phyloP scores from a whole-genome alignment of 2,113 vertebrate genomes.

The Cheirogaleus medius region DNA sequence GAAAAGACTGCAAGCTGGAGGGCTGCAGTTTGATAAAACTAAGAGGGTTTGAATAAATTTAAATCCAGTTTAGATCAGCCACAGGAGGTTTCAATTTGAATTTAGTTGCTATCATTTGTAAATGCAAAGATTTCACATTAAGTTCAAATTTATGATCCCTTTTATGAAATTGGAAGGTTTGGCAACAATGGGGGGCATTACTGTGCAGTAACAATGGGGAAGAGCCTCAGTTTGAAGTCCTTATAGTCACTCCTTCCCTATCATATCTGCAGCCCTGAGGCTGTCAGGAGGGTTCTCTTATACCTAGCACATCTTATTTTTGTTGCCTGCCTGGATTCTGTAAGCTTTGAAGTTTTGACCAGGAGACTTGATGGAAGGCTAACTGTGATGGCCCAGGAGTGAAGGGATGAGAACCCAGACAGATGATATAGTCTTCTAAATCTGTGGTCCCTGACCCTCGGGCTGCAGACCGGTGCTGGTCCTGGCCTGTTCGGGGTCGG shows the following conservation, averaged over 20 bases:
- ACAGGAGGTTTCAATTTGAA: neutral
- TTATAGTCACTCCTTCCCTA: no score
- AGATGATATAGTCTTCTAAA: neutral
- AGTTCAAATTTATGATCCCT: neutral
- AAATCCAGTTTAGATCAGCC: neutral
- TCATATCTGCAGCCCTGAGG: rapidly evolving
- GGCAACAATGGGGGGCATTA: neutral
- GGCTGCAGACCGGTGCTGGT: no score
- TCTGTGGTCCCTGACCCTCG: no score
- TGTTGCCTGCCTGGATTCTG: neutral
- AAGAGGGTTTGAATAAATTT: neutral
- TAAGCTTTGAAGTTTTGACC: neutral
- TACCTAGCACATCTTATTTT: neutral
- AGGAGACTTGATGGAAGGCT: neutral
- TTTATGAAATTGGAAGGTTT: neutral
- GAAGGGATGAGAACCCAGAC: neutral
- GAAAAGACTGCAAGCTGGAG: neutral
- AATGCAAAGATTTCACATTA: neutral
- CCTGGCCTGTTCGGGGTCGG: no score
- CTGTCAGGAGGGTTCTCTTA: neutral
- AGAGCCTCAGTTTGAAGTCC: neutral
- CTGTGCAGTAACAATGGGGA: neutral
- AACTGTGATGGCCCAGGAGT: neutral
- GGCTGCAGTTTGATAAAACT: neutral
- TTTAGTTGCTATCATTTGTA: neutral